Evolutionary conservation across 1,140 invertebrate genomes (phyloP).

Genomic region (Riptortus pedestris): DNA sequence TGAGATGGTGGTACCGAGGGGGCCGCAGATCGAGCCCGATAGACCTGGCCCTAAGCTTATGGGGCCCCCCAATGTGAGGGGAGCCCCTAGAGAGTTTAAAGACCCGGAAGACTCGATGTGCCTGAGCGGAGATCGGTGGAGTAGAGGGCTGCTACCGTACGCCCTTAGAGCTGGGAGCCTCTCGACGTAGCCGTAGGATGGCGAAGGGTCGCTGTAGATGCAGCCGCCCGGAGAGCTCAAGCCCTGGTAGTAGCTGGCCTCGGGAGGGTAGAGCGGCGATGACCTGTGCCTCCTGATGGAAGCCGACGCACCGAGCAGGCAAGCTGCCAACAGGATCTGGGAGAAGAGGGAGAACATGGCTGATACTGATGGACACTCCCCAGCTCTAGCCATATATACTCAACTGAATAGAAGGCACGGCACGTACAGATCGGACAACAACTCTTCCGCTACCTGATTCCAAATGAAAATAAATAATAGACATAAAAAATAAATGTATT

Average conservation of each 20-base stretch:
- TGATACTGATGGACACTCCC: background rate
- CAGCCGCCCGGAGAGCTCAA: background rate
- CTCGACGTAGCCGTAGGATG: background rate
- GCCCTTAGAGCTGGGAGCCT: too few relatives aligned
- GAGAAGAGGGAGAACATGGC: background rate
- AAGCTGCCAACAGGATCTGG: background rate
- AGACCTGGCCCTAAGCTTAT: too few relatives aligned
- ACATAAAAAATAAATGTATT: too few relatives aligned
- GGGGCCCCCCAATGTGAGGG: background rate
- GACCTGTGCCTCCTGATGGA: background rate
- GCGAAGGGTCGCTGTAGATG: background rate
- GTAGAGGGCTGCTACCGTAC: background rate
- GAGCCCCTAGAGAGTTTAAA: background rate
- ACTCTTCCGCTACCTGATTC: too few relatives aligned
- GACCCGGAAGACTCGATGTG: background rate
- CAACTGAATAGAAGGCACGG: too few relatives aligned
- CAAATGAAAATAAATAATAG: too few relatives aligned
- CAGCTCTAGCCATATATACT: too few relatives aligned
- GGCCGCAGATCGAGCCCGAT: background rate
- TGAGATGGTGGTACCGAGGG: background rate
- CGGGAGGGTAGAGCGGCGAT: background rate
- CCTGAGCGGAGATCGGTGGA: background rate
- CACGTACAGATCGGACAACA: too few relatives aligned
- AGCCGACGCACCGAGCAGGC: background rate
- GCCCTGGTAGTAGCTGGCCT: background rate